Conservation (phyloP, 2,113 vertebrate genomes). For the Cinclus cinclus region DNA sequence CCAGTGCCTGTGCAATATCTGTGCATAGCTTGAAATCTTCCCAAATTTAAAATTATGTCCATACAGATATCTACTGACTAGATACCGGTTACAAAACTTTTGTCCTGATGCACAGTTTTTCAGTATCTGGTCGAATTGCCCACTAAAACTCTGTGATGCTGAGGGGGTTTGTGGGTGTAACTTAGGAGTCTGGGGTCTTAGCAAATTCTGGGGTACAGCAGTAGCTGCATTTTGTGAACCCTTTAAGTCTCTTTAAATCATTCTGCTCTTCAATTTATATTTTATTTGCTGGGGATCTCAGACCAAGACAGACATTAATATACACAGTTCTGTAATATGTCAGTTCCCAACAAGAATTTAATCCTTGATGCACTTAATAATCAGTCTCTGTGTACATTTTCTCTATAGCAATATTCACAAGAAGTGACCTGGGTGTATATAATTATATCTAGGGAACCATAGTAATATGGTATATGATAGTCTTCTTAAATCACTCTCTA, state of each 20-base stretch:
- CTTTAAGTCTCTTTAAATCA: not conserved
- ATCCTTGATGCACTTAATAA: not conserved
- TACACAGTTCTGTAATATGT: not conserved
- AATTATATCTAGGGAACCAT: not conserved
- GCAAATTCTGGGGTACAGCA: not conserved
- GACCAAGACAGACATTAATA: not conserved
- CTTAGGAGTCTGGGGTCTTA: not conserved
- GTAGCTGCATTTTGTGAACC: not conserved
- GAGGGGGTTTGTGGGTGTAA: not conserved
- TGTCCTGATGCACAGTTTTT: rapidly evolving
- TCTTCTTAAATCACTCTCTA: not conserved
- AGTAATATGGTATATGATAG: not conserved
- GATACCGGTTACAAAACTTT: not conserved
- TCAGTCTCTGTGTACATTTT: not conserved
- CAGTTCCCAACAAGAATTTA: not conserved
- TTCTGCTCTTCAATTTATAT: not conserved
- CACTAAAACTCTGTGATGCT: not conserved
- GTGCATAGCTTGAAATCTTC: not conserved
- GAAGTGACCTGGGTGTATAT: not conserved
- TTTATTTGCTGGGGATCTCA: not conserved
- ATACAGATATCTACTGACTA: not conserved
- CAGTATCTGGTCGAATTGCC: not conserved
- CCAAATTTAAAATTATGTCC: not conserved
- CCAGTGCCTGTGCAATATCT: not conserved
- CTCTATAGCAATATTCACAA: not conserved